Percentiles rank a stretch among this genome's conserved stretches.
These are phyloP conservation scores for Halcyon chelicuti DNA, from an alignment of 2,797 vertebrate species.

Conservation along the genomic window DNA sequence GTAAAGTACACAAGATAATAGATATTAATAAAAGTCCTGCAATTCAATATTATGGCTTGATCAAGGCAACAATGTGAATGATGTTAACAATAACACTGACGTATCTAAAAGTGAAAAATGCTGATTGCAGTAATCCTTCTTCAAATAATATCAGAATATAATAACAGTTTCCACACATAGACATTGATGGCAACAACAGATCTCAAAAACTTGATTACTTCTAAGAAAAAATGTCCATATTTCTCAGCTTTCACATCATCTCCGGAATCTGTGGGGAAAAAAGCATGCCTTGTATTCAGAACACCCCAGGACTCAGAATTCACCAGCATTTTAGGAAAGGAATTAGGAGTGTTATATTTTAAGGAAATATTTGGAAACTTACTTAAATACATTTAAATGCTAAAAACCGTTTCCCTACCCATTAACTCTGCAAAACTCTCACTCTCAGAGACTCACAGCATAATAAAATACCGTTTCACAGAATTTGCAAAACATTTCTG, in stretches of 20 bases:
- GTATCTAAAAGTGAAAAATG: not conserved
- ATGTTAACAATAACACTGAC: conserved; percentile 1
- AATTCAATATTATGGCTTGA: not conserved
- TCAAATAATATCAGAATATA: not conserved
- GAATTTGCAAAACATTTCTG: not conserved
- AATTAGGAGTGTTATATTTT: not conserved
- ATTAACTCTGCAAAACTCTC: not conserved
- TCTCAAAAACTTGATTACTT: not conserved
- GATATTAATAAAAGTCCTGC: not conserved
- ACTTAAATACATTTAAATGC: not conserved
- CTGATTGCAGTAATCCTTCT: not conserved
- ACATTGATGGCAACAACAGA: not conserved
- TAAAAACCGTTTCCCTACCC: not conserved
- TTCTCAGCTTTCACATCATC: not conserved
- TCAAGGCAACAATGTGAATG: not conserved
- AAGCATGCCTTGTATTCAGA: not conserved
- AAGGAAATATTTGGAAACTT: not conserved
- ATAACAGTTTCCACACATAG: not conserved
- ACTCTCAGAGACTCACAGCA: not conserved
- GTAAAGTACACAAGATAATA: not conserved
- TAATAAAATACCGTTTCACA: not conserved
- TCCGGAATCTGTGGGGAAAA: not conserved
- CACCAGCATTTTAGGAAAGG: not conserved
- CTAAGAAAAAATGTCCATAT: not conserved
- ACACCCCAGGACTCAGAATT: not conserved